A percentile compares a stretch with the other conserved stretches of the same genome.
Conservation (phyloP, 2,888 invertebrate genomes). For the Seira musarum region DNA sequence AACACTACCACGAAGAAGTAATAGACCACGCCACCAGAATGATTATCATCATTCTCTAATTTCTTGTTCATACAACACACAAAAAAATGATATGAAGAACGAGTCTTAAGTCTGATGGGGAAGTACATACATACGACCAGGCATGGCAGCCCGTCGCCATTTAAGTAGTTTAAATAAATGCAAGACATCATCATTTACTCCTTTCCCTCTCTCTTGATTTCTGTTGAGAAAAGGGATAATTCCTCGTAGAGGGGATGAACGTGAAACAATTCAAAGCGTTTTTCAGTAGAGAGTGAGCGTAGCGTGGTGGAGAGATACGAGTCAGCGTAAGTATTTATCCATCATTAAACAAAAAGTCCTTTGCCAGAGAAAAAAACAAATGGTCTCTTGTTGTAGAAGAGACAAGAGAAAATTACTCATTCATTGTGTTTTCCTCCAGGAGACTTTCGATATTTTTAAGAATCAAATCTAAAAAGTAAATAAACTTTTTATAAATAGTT, state of each 20-base stretch:
- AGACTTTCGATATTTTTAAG: too few species aligned
- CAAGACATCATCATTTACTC: conserved; percentile 30
- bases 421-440: conserved; percentile 29
- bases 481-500: too few species aligned
- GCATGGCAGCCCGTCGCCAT: conserved; percentile 48
- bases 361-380: conserved; percentile 22
- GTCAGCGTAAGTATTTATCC: conserved; percentile 53
- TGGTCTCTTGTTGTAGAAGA: conserved; percentile 15
- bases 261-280: conserved; percentile 24
- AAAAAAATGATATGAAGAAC: too few species aligned
- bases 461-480: too few species aligned
- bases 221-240: conserved; percentile 6
- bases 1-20: conserved; percentile 28
- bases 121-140: conserved; percentile 3
- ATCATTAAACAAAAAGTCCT: conserved; percentile 50
- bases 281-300: not conserved
- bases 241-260: conserved; percentile 9
- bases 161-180: conserved; percentile 49
- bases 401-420: conserved; percentile 40
- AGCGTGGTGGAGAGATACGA: conserved; percentile 34
- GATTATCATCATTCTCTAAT: conserved; percentile 48
- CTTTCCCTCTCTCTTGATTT: not conserved
- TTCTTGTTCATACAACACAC: conserved; percentile 28
- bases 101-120: conserved; percentile 29
- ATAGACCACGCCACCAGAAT: conserved; percentile 44